Percentiles rank a stretch among this genome's conserved stretches.
Evolutionary conservation across 2,113 vertebrate genomes (phyloP).

Genomic region (Gobio gobio): DNA sequence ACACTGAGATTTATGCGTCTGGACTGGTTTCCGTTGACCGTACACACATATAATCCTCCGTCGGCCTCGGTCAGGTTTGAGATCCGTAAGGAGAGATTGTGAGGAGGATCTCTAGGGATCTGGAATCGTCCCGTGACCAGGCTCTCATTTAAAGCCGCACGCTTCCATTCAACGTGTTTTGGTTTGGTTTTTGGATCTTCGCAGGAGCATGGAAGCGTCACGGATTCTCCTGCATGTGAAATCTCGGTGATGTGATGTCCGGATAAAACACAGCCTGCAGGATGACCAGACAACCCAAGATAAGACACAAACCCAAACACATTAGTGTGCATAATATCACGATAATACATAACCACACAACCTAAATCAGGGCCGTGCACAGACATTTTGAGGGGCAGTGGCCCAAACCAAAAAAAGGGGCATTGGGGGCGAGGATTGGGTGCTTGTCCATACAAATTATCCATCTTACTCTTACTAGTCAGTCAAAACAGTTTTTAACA

Average conservation of each 20-base stretch:
- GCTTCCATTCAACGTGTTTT: not conserved
- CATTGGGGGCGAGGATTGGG: no score
- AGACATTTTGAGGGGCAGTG: no score
- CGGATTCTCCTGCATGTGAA: not conserved
- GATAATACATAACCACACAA: no score
- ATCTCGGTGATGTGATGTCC: not conserved
- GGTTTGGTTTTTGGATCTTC: not conserved
- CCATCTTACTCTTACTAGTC: no score
- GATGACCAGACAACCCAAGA: not conserved
- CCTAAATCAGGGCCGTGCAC: no score
- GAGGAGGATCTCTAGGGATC: not conserved
- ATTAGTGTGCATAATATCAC: no score
- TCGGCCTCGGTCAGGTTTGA: not conserved
- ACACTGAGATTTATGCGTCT: not conserved
- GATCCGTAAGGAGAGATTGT: not conserved
- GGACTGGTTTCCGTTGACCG: not conserved
- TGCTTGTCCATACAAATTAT: no score
- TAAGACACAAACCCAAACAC: not conserved
- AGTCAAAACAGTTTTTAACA: no score
- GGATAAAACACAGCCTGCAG: not conserved
- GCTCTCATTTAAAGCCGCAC: not conserved
- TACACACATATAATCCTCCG: not conserved
- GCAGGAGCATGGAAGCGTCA: not conserved
- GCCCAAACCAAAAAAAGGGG: no score
- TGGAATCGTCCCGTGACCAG: not conserved